Base-by-base conservation (phyloP, 2,797 vertebrate genomes). In the Sciurus vulgaris region DNA sequence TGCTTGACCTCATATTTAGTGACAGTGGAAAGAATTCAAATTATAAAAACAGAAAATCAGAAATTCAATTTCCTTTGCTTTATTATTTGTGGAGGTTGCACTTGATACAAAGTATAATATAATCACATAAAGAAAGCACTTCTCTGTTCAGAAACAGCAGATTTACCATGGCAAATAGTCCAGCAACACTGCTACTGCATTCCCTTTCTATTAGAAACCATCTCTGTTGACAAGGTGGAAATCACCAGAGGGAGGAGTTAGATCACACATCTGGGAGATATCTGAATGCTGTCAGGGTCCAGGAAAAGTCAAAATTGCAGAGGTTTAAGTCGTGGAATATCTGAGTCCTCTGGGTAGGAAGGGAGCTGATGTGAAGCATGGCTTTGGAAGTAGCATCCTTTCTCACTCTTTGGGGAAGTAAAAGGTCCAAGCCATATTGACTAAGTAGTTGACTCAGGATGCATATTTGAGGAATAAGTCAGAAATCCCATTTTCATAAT, bases 1-100 rank as follows among this genome's bases (percentile, higher is more conserved):
- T 86, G 77, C 38, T 92, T 96, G 95, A 97, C 96, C 97, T 98
- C 97, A 97, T 69, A 93, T 65, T 59, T 61, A 74, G 38, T 88
- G 28, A 28, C 6, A 88, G 70, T 8, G 9, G 77, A 96, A 78
- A 95, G 96, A 96, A 91, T 96, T 97, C 96, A 67, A 95, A 95
- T 59, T 92, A 35, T 2, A 38, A 96, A 35, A 90, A 88, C 24
- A 26, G 7, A 88, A 96, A 96, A 67, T 28, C 22, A 89, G 69
- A 88, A 49, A 44, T 79, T 67, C 17, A 89, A n/a, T 9, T 81
- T 89, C 3, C 67, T 92, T 49, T 65, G 9, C 14, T 93, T 92
- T 35, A 91, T 61, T 92, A n/a, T 67, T 88, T 85, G 33, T 84
- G 7, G 18, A 78, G 63, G 77, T 70, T 24, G 9, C 5, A 76